Conservation (phyloP, 2,113 vertebrate genomes). For the Pristiophorus japonicus region DNA sequence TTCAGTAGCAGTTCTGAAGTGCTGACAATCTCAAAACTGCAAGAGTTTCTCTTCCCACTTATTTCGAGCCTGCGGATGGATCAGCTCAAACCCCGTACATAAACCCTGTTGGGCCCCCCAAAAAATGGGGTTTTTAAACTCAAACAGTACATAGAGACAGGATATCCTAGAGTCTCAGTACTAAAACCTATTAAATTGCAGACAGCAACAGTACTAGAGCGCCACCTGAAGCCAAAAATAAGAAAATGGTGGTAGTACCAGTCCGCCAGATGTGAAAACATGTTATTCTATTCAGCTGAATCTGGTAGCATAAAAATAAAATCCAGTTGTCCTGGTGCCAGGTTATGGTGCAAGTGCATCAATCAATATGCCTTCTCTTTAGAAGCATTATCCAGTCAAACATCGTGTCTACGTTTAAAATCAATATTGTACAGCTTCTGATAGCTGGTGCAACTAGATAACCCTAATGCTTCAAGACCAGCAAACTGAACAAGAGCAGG, state of each 20-base stretch:
- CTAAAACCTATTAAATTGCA: background rate
- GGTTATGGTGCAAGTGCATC: background rate
- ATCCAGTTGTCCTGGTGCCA: background rate
- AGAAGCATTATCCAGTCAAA: background rate
- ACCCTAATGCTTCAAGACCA: background rate
- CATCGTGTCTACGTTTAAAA: background rate
- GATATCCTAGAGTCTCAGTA: background rate
- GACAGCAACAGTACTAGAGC: background rate
- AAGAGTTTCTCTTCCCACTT: background rate
- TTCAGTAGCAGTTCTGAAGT: too few relatives aligned
- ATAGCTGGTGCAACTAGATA: background rate
- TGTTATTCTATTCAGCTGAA: background rate
- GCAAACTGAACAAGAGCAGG: background rate
- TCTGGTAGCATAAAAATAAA: background rate
- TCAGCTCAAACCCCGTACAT: background rate
- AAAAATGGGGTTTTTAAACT: background rate
- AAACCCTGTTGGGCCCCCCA: background rate
- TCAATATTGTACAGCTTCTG: background rate
- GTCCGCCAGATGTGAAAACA: background rate
- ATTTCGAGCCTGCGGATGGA: background rate
- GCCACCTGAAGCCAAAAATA: slow-evolving; percentile 12
- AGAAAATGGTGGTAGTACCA: background rate
- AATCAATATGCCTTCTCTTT: background rate
- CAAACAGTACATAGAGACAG: too few relatives aligned
- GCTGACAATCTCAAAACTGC: background rate